Evolutionary conservation across 2,797 vertebrate species (phyloP), one percentile per base, ranked within the genome.

Genomic region (Periparus ater): DNA sequence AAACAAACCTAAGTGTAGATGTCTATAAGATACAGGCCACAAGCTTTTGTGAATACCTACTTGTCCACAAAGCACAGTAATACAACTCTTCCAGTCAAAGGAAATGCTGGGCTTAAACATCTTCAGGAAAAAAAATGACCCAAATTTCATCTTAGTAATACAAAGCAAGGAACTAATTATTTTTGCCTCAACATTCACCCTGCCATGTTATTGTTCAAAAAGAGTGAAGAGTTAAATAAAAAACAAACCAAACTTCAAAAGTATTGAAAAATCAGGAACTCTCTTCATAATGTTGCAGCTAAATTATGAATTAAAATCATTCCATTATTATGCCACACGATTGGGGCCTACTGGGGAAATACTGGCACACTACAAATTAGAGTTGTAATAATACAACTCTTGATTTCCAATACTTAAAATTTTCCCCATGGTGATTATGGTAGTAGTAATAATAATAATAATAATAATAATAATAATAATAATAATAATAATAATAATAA

Each of bases 371-470:
- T 68, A 67, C 13, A 29, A 94, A 90, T 76, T 62, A 83, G 50
- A 79, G 57, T 51, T 79, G n/a, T 47, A 63, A 73, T 85, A 96
- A 93, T 23, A 85, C 26, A 86, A 19, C 71, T 91, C 73, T 67
- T 81, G 29, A 63, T 90, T 91, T 47, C 55, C 74, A 91, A 88
- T 71, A 95, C 13, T 95, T 91, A 58, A 81, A 82, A 50, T 84
- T 60, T 93, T 88, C 60, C 40, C 63, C 65, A 55, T 95, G 61
- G 51, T 96, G 92, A 95, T 85, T 51, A 88, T 32, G 83, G 77
- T 81, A 95, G 51, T 30, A 94, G 89, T 91, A 95, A 78, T 83
- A 88, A 83, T 13, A 40, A 42, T 42, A 42, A 42, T 91, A 96
- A 61, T 61, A 84, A 27, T 47, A 62, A 79, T 61, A 57, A 93